Evolutionary conservation across 2,888 invertebrate species (phyloP).

Genomic region (Megaustenia siamemsis): DNA sequence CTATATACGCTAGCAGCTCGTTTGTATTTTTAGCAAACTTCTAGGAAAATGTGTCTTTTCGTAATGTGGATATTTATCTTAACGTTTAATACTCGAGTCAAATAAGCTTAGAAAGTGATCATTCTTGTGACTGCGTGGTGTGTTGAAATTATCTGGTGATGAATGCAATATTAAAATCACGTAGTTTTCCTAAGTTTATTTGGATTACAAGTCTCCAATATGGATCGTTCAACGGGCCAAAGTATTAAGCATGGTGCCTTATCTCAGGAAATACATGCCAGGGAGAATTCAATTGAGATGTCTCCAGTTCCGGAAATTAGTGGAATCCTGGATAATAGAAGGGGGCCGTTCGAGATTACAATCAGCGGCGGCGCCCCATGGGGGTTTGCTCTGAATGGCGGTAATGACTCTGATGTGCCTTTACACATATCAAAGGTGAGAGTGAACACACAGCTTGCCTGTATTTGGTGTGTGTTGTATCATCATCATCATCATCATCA

Average conservation of each 20-base stretch:
- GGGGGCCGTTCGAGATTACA: conserved; percentile 66
- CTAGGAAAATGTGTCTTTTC: background rate
- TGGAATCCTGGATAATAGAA: conserved; percentile 32
- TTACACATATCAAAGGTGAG: conserved; percentile 70
- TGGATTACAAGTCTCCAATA: background rate
- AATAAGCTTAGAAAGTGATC: background rate
- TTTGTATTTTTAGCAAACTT: background rate
- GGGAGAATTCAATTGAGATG: background rate
- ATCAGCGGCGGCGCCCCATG: conserved; percentile 73
- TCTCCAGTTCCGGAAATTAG: background rate
- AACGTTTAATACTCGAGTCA: background rate
- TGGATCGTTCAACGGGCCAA: background rate
- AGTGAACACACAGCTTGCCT: too few relatives aligned
- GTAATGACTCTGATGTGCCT: conserved; percentile 62
- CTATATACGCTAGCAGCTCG: background rate
- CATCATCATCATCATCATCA: too few relatives aligned
- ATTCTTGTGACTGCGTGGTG: background rate
- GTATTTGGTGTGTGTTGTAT: too few relatives aligned
- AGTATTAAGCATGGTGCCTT: background rate
- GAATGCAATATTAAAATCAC: background rate
- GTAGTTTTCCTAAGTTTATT: background rate
- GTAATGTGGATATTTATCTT: background rate
- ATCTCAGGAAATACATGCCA: background rate
- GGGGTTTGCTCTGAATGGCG: conserved; percentile 71
- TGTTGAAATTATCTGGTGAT: background rate